Conservation (phyloP, 1,140 invertebrate genomes). For the Limonius californicus region DNA sequence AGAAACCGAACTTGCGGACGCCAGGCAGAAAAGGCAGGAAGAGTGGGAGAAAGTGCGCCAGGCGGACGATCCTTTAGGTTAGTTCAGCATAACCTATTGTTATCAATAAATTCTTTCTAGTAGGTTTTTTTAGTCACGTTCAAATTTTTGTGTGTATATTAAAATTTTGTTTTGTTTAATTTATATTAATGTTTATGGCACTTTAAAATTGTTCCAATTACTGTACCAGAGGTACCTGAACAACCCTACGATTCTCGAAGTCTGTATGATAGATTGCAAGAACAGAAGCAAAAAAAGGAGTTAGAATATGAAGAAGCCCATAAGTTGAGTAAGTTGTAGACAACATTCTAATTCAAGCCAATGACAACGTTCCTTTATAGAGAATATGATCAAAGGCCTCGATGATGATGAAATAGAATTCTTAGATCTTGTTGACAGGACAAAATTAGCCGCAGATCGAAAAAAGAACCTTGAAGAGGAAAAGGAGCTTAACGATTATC, state of each 20-base stretch:
- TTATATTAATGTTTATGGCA: too few relatives aligned
- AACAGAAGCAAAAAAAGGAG: conserved; percentile 86
- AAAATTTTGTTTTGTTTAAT: neutral
- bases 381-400: conserved; percentile 91
- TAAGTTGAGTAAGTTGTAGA: conserved; percentile 72
- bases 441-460: conserved; percentile 77
- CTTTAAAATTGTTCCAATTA: too few relatives aligned
- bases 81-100: conserved; percentile 31
- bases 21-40: conserved; percentile 73
- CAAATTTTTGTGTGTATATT: neutral
- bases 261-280: conserved; percentile 84
- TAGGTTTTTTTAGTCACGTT: conserved; percentile 13
- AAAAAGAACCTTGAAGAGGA: conserved; percentile 77
- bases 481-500: conserved; percentile 77
- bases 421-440: conserved; percentile 81
- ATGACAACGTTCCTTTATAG: conserved; percentile 59
- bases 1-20: conserved; percentile 79
- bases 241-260: conserved; percentile 77
- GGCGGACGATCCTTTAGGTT: conserved; percentile 83
- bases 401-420: conserved; percentile 95
- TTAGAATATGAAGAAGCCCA: conserved; percentile 92
- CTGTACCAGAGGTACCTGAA: conserved; percentile 74
- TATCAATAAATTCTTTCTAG: too few relatives aligned
- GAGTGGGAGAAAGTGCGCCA: conserved; percentile 93
- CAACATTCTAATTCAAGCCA: conserved; percentile 8